These are phyloP conservation scores for Scaeva pyrastri DNA, from an alignment of 2,888 invertebrate species.

Conservation along the genomic window DNA sequence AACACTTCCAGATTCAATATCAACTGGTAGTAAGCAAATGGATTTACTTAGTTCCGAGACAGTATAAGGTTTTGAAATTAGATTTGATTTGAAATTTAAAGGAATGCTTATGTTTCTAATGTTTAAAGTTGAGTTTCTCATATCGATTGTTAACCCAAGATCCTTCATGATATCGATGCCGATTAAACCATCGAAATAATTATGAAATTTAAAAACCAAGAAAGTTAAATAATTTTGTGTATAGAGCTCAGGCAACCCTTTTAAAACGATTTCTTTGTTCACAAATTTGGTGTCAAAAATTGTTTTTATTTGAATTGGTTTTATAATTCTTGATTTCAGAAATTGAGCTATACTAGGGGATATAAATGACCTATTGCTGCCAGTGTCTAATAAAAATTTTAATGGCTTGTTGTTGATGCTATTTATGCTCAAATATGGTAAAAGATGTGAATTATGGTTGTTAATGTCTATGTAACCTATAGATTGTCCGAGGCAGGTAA, in stretches of 20 bases:
- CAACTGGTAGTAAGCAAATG: background rate
- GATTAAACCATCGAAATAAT: too few species aligned
- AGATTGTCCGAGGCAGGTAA: too few species aligned
- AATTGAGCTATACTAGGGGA: too few species aligned
- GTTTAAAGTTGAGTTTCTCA: too few species aligned
- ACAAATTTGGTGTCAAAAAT: too few species aligned
- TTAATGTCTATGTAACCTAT: too few species aligned
- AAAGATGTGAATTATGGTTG: constrained; percentile 30
- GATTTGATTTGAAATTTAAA: constrained; percentile 22
- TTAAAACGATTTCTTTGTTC: constrained; percentile 34
- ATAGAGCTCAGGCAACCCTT: constrained; percentile 38
- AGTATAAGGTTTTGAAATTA: constrained; percentile 8
- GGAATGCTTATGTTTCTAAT: too few species aligned
- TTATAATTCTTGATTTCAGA: too few species aligned
- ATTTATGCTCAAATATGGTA: constrained; percentile 38
- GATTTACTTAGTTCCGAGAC: constrained; percentile 7
- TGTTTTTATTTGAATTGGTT: too few species aligned
- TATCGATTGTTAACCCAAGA: too few species aligned
- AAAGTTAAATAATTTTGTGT: constrained; percentile 21
- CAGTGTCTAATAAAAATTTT: constrained; percentile 38
- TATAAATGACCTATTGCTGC: too few species aligned
- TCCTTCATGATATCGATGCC: too few species aligned
- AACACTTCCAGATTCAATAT: constrained; percentile 13
- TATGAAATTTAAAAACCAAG: constrained; percentile 34
- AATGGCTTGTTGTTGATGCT: constrained; percentile 9